These are phyloP conservation scores for Toxotes lorentzi DNA, from an alignment of 2,797 vertebrate genomes.

Conservation along the genomic window DNA sequence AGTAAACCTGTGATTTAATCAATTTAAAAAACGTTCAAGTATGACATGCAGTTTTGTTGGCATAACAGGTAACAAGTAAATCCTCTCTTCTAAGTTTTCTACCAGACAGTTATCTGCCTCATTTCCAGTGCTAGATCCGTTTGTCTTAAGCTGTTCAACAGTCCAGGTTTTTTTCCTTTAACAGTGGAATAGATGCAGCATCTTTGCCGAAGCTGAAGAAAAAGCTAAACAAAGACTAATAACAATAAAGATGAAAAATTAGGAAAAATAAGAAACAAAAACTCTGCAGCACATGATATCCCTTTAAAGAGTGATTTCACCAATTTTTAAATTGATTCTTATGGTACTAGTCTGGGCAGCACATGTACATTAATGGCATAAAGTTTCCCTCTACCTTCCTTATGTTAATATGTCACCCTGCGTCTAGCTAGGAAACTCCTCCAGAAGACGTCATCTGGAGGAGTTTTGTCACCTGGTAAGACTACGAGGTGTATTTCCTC, in stretches of 20 bases:
- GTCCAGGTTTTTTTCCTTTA: background rate
- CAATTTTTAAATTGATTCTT: too few relatives aligned
- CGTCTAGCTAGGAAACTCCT: background rate
- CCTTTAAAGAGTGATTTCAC: too few relatives aligned
- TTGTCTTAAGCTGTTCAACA: too few relatives aligned
- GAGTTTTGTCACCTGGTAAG: background rate
- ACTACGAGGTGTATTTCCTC: conserved; percentile 4
- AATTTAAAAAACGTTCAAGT: background rate
- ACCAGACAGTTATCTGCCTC: background rate
- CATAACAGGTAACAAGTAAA: background rate
- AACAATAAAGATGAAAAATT: too few relatives aligned
- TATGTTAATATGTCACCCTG: background rate
- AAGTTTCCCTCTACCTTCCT: background rate
- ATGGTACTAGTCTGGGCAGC: too few relatives aligned
- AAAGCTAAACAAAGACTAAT: too few relatives aligned
- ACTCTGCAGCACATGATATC: too few relatives aligned
- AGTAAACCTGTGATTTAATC: background rate
- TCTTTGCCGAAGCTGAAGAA: too few relatives aligned
- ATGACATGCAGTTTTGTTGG: background rate
- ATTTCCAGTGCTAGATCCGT: too few relatives aligned
- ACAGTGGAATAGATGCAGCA: background rate
- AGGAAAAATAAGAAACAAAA: too few relatives aligned
- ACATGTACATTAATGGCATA: background rate
- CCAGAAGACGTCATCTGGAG: background rate
- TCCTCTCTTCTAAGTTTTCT: background rate